Percentiles rank a stretch among this genome's conserved stretches.
phyloP scores from a whole-genome alignment of 2,888 invertebrate genomes.

The Melanotus villosus region DNA sequence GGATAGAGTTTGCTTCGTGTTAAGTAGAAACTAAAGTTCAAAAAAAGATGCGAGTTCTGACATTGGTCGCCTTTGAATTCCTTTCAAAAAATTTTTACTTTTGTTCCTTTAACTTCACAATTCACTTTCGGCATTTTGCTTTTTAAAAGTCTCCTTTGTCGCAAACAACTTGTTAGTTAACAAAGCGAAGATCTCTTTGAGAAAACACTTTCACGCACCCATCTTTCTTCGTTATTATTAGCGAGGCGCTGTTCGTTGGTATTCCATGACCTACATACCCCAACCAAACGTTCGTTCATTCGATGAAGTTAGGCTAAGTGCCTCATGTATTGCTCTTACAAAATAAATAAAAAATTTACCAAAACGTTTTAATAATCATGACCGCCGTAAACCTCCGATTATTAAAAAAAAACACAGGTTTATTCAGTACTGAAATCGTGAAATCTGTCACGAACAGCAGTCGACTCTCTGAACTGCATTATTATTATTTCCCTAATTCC shows the following conservation, averaged over 20 bases:
- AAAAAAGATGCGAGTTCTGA: not conserved
- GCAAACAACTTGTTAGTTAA: not conserved
- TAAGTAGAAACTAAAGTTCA: constrained; percentile 5
- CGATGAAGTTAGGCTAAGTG: constrained; percentile 26
- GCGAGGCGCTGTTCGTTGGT: constrained; percentile 48
- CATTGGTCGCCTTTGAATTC: not conserved
- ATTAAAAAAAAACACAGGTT: too few species aligned
- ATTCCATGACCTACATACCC: constrained; percentile 55
- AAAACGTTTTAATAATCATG: not conserved
- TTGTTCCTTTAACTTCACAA: not conserved
- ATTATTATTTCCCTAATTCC: constrained; percentile 29
- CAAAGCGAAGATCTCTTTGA: constrained; percentile 11
- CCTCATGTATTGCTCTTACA: not conserved
- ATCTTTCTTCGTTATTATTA: constrained; percentile 53
- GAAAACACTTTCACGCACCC: constrained; percentile 45
- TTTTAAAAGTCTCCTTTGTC: not conserved
- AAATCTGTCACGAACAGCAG: too few species aligned
- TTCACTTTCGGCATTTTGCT: not conserved
- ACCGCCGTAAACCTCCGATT: not conserved
- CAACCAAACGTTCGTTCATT: constrained; percentile 20
- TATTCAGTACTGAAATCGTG: too few species aligned
- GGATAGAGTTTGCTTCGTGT: not conserved
- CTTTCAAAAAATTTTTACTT: not conserved
- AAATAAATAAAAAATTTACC: constrained; percentile 3
- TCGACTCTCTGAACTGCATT: not conserved